Conservation (phyloP, 2,888 invertebrate genomes). For the Branchipolynoe longqiensis region DNA sequence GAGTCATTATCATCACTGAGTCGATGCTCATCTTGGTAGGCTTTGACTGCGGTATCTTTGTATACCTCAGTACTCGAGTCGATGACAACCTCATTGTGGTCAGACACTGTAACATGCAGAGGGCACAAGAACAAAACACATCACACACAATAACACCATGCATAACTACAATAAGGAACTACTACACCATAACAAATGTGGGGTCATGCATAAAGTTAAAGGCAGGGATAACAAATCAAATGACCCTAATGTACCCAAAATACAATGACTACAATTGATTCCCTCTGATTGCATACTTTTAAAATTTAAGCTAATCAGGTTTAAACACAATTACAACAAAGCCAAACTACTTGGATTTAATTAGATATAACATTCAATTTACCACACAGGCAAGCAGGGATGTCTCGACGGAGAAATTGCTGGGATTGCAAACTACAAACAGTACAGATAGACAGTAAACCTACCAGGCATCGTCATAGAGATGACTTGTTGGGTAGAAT, state of each 20-base stretch:
- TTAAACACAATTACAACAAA: background rate
- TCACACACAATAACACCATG: conserved; percentile 34
- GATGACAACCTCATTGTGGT: background rate
- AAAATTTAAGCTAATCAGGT: too few relatives aligned
- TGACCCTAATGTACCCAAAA: too few relatives aligned
- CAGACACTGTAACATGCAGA: conserved; percentile 42
- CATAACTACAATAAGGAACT: background rate
- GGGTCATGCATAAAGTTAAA: background rate
- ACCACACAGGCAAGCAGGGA: background rate
- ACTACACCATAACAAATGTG: too few relatives aligned
- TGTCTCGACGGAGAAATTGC: too few relatives aligned
- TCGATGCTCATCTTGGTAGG: background rate
- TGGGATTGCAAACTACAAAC: too few relatives aligned
- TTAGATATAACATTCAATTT: background rate
- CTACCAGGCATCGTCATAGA: too few relatives aligned
- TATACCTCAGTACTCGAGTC: background rate
- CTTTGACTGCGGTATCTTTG: background rate
- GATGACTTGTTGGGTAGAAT: too few relatives aligned
- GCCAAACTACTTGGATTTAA: background rate
- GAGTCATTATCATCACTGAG: background rate
- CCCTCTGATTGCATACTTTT: too few relatives aligned
- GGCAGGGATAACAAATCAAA: too few relatives aligned
- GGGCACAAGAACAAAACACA: too few relatives aligned
- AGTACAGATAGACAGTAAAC: too few relatives aligned
- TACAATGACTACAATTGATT: too few relatives aligned